These are phyloP conservation scores for Oscheius sp. DNA, from an alignment of 1,140 invertebrate species.

Conservation along the genomic window DNA sequence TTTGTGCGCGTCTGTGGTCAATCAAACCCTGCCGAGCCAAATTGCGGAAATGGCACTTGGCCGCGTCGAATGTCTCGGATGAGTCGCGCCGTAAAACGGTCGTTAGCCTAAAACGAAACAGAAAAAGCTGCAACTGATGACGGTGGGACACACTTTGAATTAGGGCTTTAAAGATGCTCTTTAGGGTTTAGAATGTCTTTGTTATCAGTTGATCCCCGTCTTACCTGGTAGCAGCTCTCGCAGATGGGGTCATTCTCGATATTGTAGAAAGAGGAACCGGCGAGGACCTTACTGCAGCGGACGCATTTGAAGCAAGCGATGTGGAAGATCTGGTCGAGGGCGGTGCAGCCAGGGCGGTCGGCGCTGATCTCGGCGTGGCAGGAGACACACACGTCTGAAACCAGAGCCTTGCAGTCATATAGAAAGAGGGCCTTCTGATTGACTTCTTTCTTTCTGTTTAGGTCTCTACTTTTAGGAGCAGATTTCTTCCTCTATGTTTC, in stretches of 20 bases:
- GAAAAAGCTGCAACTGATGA: neutral
- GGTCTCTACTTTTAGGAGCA: too few relatives aligned
- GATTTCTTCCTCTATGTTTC: too few relatives aligned
- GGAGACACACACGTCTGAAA: conserved; percentile 42
- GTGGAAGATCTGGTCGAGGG: conserved; percentile 92
- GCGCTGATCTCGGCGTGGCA: conserved; percentile 33
- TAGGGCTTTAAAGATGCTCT: neutral
- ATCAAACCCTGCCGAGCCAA: conserved; percentile 13
- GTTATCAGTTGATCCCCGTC: too few relatives aligned
- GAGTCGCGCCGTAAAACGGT: neutral
- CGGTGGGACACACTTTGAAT: too few relatives aligned
- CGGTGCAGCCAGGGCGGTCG: conserved; percentile 64
- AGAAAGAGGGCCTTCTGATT: too few relatives aligned
- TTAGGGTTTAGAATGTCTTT: neutral
- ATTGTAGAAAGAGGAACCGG: conserved; percentile 45
- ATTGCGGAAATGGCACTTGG: conserved; percentile 15
- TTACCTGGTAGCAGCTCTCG: conserved; percentile 36
- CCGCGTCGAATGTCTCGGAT: conserved; percentile 3
- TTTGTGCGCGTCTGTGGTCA: neutral
- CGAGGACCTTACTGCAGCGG: conserved; percentile 67
- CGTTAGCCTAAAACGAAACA: neutral
- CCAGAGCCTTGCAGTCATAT: neutral
- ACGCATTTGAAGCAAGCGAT: conserved; percentile 88
- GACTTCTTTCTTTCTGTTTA: too few relatives aligned
- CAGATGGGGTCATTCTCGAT: conserved; percentile 44